Percentiles rank a stretch among this genome's conserved stretches.
Conservation (phyloP, 2,888 invertebrate species). For the Nipponacmea schrenckii region DNA sequence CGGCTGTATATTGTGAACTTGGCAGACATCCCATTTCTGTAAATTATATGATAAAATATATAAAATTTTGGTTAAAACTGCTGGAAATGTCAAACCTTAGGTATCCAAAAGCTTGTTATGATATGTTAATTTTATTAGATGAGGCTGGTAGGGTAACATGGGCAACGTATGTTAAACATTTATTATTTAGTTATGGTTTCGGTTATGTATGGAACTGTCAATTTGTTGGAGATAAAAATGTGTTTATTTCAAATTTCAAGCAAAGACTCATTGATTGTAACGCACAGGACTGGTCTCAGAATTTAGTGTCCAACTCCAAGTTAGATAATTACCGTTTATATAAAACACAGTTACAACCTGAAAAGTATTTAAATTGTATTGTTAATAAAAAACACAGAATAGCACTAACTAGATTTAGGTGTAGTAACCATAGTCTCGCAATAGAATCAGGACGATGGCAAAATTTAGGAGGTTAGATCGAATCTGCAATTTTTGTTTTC, state of each 20-base stretch:
- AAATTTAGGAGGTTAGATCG: neutral
- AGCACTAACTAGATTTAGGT: neutral
- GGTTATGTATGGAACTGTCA: conserved; percentile 17
- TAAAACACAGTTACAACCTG: neutral
- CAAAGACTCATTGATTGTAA: conserved; percentile 12
- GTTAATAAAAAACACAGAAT: neutral
- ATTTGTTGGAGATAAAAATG: conserved; percentile 14
- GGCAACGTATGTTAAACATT: conserved; percentile 14
- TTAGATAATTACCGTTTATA: neutral
- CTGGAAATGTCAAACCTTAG: conserved; percentile 13
- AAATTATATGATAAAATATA: conserved; percentile 7
- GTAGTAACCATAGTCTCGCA: neutral
- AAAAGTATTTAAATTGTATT: neutral
- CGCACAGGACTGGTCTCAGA: neutral
- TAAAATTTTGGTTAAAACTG: conserved; percentile 23
- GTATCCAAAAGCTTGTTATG: conserved; percentile 22
- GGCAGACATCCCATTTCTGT: conserved; percentile 18
- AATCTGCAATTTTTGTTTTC: neutral
- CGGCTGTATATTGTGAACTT: conserved; percentile 17
- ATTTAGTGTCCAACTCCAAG: neutral
- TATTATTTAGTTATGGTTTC: conserved; percentile 17
- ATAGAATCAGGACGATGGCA: neutral
- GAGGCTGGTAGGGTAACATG: conserved; percentile 12
- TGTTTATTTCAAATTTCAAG: conserved; percentile 11
- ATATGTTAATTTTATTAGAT: conserved; percentile 15